phyloP scores from a whole-genome alignment of 1,140 invertebrate species.

The Muscidifurax raptorellus region DNA sequence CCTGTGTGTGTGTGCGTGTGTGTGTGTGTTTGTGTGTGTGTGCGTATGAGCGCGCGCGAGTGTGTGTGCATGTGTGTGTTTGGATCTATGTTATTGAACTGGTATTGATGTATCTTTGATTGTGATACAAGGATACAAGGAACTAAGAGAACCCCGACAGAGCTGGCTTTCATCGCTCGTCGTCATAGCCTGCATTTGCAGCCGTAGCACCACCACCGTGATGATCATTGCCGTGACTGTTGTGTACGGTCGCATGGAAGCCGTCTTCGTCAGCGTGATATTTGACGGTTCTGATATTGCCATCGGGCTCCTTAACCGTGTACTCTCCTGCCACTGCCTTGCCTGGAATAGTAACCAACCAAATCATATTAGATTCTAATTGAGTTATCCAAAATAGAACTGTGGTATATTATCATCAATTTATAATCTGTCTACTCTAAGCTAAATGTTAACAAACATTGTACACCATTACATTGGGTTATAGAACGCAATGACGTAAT shows the following conservation, averaged over 20 bases:
- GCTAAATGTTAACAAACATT: too few relatives aligned
- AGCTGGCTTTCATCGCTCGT: slow-evolving; percentile 57
- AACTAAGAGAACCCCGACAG: slow-evolving; percentile 29
- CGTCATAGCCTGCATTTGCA: slow-evolving; percentile 35
- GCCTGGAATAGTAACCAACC: slow-evolving; percentile 56
- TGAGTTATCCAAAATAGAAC: background rate
- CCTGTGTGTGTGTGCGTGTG: background rate
- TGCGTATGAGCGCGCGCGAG: background rate
- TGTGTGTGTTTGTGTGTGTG: background rate
- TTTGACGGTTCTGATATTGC: slow-evolving; percentile 70
- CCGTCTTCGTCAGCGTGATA: slow-evolving; percentile 69
- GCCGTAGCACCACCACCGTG: slow-evolving; percentile 47
- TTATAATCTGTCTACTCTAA: too few relatives aligned
- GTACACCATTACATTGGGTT: too few relatives aligned
- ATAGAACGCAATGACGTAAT: too few relatives aligned
- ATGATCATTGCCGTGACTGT: slow-evolving; percentile 76
- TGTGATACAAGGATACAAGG: background rate
- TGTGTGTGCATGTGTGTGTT: background rate
- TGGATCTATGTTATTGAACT: background rate
- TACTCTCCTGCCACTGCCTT: slow-evolving; percentile 80
- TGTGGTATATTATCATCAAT: background rate
- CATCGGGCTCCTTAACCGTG: slow-evolving; percentile 78
- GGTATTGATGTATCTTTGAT: slow-evolving; percentile 30
- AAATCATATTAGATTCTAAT: background rate
- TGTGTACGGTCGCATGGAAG: slow-evolving; percentile 80